These are phyloP conservation scores for Neria commutata DNA, from an alignment of 2,888 invertebrate species.

Conservation along the genomic window DNA sequence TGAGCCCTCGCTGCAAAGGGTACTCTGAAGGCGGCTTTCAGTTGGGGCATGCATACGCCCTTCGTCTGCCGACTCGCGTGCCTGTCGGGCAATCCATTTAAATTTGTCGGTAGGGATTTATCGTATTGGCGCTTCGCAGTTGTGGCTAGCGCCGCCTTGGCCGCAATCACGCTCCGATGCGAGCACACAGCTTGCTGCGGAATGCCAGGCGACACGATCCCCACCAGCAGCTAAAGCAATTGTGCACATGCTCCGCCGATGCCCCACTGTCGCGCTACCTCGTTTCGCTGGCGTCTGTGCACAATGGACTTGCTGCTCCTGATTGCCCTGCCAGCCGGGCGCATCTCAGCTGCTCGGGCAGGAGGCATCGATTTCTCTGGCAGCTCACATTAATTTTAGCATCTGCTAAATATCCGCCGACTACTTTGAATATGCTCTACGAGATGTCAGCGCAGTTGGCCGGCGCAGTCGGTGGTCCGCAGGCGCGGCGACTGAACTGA, in stretches of 20 bases:
- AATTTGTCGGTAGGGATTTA: constrained; percentile 60
- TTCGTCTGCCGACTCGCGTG: too few species aligned
- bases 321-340: background rate
- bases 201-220: background rate
- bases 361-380: constrained; percentile 1
- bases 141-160: constrained; percentile 13
- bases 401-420: background rate
- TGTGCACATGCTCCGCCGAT: too few species aligned
- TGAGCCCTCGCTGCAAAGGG: background rate
- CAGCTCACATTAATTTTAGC: background rate
- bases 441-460: constrained; percentile 39
- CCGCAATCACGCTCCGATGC: too few species aligned
- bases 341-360: background rate
- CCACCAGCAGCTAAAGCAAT: background rate
- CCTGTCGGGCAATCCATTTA: constrained; percentile 49
- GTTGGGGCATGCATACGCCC: too few species aligned
- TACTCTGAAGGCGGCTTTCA: background rate
- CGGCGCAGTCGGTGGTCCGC: constrained; percentile 46
- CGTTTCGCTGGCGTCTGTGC: too few species aligned
- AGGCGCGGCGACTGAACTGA: background rate
- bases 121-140: constrained; percentile 46
- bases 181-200: background rate
- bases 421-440: constrained; percentile 1
- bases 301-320: background rate
- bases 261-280: too few species aligned